phyloP scores from a whole-genome alignment of 2,113 vertebrate species.

The Conger conger region DNA sequence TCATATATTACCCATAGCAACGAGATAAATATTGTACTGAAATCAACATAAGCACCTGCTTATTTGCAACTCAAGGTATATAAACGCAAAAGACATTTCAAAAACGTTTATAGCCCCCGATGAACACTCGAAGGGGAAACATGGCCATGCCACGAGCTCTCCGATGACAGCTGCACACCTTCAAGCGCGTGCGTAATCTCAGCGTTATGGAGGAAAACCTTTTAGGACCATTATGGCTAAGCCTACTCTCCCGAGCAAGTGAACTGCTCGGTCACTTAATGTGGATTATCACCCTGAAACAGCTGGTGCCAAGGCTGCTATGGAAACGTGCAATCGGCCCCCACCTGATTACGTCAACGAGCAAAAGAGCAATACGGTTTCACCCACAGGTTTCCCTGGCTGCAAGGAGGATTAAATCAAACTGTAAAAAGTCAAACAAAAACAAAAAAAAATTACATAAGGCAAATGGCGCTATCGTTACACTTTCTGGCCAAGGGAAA shows the following conservation, averaged over 20 bases:
- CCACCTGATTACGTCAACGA: background rate
- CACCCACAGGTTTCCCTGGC: no score
- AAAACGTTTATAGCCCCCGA: background rate
- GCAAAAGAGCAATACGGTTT: background rate
- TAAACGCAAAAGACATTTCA: background rate
- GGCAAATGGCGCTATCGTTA: no score
- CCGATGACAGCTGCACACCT: background rate
- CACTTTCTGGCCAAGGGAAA: no score
- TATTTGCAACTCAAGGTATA: background rate
- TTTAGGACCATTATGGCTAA: conserved; percentile 6
- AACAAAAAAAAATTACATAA: no score
- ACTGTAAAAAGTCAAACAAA: no score
- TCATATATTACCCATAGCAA: background rate
- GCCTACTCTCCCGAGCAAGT: background rate
- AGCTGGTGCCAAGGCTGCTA: background rate
- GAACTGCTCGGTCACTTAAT: conserved; percentile 3
- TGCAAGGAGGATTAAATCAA: no score
- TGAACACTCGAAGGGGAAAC: background rate
- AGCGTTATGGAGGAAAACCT: background rate
- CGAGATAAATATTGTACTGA: background rate
- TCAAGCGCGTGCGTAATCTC: background rate
- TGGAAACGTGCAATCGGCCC: background rate
- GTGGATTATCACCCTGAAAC: conserved; percentile 9
- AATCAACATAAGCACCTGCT: background rate
- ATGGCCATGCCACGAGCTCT: background rate